Conservation (phyloP, 2,113 vertebrate species). For the Daphoenositta chrysoptera region DNA sequence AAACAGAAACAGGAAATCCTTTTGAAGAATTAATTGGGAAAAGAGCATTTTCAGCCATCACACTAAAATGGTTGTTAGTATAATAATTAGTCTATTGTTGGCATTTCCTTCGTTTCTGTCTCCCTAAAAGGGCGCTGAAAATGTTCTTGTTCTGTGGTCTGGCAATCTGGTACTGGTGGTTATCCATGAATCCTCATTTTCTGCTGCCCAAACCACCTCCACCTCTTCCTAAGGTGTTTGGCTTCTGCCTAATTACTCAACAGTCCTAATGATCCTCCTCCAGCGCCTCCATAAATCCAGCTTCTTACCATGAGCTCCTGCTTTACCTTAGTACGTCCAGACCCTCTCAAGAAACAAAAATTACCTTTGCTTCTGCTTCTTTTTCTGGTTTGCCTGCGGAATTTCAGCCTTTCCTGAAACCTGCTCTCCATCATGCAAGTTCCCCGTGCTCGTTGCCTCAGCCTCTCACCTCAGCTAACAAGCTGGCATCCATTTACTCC, state of each 20-base stretch:
- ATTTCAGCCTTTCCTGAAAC: not conserved
- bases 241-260: not conserved
- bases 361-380: not conserved
- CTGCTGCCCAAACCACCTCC: not conserved
- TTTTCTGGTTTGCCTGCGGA: not conserved
- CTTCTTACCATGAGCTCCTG: not conserved
- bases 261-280: not conserved
- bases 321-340: not conserved
- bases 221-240: not conserved
- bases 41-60: not conserved
- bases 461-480: constrained; percentile 18
- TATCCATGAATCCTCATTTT: not conserved
- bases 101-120: not conserved
- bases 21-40: not conserved
- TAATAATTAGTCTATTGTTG: not conserved
- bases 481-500: constrained; percentile 39
- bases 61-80: not conserved
- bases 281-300: not conserved
- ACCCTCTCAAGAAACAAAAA: not conserved
- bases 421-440: not conserved
- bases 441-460: not conserved
- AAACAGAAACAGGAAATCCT: not conserved
- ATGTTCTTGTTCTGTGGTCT: not conserved
- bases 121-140: not conserved
- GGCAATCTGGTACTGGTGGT: not conserved